Base-by-base conservation (phyloP, 2,113 vertebrate genomes). In the Leucoraja erinaceus region DNA sequence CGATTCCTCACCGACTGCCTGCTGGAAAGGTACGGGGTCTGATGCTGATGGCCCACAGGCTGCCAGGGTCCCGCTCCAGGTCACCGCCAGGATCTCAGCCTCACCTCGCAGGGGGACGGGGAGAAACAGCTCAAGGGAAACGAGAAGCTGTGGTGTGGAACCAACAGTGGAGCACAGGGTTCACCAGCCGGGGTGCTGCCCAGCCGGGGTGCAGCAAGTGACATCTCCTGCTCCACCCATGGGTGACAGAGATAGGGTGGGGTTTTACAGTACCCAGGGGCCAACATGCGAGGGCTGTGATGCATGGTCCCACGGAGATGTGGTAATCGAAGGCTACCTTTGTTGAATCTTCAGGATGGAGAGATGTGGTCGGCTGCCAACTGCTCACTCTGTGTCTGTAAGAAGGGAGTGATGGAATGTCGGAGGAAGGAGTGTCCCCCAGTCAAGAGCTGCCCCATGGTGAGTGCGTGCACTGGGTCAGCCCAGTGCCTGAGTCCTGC, bases 321-420 rank as follows among this genome's bases (percentile, higher is more conserved):
- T 86, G 11, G 28, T 22, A 25, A 88, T 33, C 16, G 33, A 68
- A 8, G 4, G 18, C 9, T 93, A 94, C 94, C 93, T 93, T 95
- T 93, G 59, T 88, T 95, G 25, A 63, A 33, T 14, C 59, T 56
- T 93, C 68, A 99, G 99, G 98, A 99, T 94, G 98, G 98, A 93
- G 99, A 99, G 96, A 98, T 98, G 96, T 99, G 99, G 99, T 98
- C 99, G 0, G 98, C 98, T 0, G 95, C 97, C 22, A 99, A 99
- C 96, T 99, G 99, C 93, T 97, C 98, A 90, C 97, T 99, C 93
- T 99, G 99, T 93, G 97, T 98, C 93, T 99, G 99, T 94, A 95
- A 97, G 70, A 97, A 97, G 95, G 98, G 98, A 95, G 97, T 93
- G 95, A 96, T 96, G 0, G 97, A 98, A 94, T 99, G 99, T 96